Evolutionary conservation across 2,113 vertebrate species (phyloP), one percentile per base, ranked within the genome.

Genomic region (Eolophus roseicapilla): DNA sequence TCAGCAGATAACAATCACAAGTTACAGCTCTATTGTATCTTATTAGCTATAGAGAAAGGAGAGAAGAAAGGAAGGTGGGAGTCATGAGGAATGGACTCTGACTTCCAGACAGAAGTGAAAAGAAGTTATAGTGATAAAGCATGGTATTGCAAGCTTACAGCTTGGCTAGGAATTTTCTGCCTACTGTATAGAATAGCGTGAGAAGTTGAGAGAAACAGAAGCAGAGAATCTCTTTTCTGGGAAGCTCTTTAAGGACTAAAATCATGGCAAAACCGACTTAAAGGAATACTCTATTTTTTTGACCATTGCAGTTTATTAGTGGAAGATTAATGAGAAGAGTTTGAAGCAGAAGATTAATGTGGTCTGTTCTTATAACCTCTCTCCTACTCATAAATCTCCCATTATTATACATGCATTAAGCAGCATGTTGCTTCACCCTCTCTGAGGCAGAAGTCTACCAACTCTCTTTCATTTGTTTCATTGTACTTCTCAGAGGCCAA

Each of bases 271-370:
- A 92, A 93, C 1, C 2, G 7, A 21, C 39, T 75, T 52, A 50
- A 70, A 84, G 12, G 24, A 77, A 46, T 17, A 67, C 47, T 78
- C 28, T 46, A 2, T 5, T 35, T 78, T 53, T 97, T 77, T 95
- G 10, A 78, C 70, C 41, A 88, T 49, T 90, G 41, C 17, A 67
- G 39, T 83, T 90, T 90, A 67, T 86, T 95, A 70, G 35, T 79
- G 20, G 46, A 69, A 95, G 82, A 94, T 93, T 93, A 92, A 92
- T 88, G 90, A 93, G 50, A 74, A 64, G 69, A 64, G 29, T 68
- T 87, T 69, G 83, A 89, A 86, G 62, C 11, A 49, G 73, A 95
- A 95, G 88, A 95, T 95, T 93, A 86, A 96, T 96, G 69, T 52
- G 24, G 4, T 86, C 68, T 95, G 77, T 95, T 94, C 93, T 95